Conservation (phyloP, 1,140 invertebrate species). For the Neodiprion lecontei region DNA sequence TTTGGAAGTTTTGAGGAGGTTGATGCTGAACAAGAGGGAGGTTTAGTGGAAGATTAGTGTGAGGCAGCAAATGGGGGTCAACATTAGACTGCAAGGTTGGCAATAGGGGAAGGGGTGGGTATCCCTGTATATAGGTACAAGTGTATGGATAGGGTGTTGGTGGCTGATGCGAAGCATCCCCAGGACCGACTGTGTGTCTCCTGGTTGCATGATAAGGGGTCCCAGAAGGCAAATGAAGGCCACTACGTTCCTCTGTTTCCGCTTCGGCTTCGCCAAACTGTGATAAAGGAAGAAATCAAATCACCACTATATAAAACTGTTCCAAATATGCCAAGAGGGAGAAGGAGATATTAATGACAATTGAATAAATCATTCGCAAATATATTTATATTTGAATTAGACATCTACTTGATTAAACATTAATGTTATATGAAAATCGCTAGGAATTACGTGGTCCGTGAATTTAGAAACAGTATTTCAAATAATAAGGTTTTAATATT, state of each 20-base stretch:
- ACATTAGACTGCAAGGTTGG: constrained; percentile 51
- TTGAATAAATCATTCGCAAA: constrained; percentile 50
- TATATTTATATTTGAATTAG: constrained; percentile 31
- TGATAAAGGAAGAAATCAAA: constrained; percentile 43
- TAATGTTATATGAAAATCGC: background rate
- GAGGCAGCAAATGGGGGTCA: constrained; percentile 61
- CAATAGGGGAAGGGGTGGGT: constrained; percentile 47
- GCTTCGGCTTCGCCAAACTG: constrained; percentile 72
- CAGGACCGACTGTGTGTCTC: constrained; percentile 92
- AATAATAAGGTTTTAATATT: no score
- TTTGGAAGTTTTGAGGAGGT: constrained; percentile 83
- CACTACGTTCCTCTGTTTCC: constrained; percentile 64
- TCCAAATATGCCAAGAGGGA: constrained; percentile 42
- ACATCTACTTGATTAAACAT: background rate
- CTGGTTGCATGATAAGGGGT: constrained; percentile 66
- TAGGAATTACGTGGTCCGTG: background rate
- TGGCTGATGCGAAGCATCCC: constrained; percentile 81
- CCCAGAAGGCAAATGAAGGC: constrained; percentile 50
- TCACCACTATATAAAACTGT: constrained; percentile 29
- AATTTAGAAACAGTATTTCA: no score
- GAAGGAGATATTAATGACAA: constrained; percentile 42
- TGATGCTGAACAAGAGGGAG: constrained; percentile 78
- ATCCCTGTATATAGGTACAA: constrained; percentile 50
- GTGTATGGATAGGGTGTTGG: constrained; percentile 47
- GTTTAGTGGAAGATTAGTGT: constrained; percentile 76